Evolutionary conservation across 2,797 vertebrate species (phyloP), one percentile per base, ranked within the genome.

Genomic region (Anolis apletophallus): DNA sequence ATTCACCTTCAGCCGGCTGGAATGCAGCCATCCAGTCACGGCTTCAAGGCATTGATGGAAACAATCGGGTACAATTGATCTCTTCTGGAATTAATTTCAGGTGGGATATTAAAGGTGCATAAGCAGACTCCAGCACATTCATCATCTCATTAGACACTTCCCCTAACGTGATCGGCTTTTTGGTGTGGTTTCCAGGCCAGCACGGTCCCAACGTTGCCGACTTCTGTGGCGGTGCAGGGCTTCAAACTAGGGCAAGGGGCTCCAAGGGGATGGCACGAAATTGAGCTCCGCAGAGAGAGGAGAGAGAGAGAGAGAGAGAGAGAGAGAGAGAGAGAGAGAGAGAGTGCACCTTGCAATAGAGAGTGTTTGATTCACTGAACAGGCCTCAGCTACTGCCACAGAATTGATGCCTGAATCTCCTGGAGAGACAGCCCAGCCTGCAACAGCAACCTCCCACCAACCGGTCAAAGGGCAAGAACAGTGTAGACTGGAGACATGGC

Each of bases 401-500:
- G 81, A 81, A 57, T 0, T 3, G 7, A 92, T 76, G 87, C 69
- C 2, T 72, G 69, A 89, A 67, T 86, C 89, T 86, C 91, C 40
- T 78, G 54, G 85, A n/a, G 87, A 7, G 68, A 81, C 12, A 90
- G 36, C 79, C 46, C 61, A 86, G 84, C 89, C 89, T 81, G 81
- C 84, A 81, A 54, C 1, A 26, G 54, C 85, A 91, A 77, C 69
- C 84, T 90, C 87, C 87, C 75, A 61, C 69, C n/a, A 3, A 83
- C 81, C 19, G 12, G 80, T 80, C 86, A 83, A 29, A 87, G 87
- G 72, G 36, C 89, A 36, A 0, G 90, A 81, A 75, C 77, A 54
- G 40, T 14, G 17, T 1, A 1, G 85, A 90, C 87, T 72, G 87
- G 87, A 64, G 34, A 84, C 91, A 84, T 77, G 85, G 90, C 90